Percentiles rank a stretch among this genome's conserved stretches.
phyloP scores from a whole-genome alignment of 2,113 vertebrate genomes.

The Arenaria interpres region DNA sequence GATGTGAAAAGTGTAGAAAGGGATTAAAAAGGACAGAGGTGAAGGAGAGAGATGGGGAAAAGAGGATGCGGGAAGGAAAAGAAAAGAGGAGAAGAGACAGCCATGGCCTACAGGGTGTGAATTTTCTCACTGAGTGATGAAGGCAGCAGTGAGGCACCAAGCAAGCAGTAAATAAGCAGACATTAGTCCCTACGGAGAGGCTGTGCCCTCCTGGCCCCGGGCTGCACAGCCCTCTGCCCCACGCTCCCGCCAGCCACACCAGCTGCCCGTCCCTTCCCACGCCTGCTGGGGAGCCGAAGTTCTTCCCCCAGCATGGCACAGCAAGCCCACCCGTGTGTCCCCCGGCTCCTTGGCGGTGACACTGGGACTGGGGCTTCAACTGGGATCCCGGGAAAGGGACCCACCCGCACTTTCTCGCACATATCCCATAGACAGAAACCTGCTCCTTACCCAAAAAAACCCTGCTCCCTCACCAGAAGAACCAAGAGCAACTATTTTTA shows the following conservation, averaged over 20 bases:
- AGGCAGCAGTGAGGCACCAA: neutral
- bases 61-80: neutral
- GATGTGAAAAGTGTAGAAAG: neutral
- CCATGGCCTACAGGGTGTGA: neutral
- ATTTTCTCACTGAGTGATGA: neutral
- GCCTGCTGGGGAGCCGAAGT: accelerated
- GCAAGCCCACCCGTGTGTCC: neutral
- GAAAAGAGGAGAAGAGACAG: neutral
- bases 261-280: neutral
- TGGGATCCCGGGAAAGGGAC: accelerated
- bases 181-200: neutral
- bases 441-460: neutral
- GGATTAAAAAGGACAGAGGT: neutral
- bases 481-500: accelerated
- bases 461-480: accelerated
- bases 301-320: neutral
- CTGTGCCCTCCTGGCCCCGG: neutral
- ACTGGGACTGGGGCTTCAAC: accelerated
- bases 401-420: accelerated
- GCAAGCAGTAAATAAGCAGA: neutral
- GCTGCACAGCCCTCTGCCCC: neutral
- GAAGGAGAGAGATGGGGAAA: neutral
- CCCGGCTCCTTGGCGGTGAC: accelerated
- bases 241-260: accelerated
- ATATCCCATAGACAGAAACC: accelerated